These are phyloP conservation scores for Brachyistius frenatus DNA, from an alignment of 2,113 vertebrate genomes.

Conservation along the genomic window DNA sequence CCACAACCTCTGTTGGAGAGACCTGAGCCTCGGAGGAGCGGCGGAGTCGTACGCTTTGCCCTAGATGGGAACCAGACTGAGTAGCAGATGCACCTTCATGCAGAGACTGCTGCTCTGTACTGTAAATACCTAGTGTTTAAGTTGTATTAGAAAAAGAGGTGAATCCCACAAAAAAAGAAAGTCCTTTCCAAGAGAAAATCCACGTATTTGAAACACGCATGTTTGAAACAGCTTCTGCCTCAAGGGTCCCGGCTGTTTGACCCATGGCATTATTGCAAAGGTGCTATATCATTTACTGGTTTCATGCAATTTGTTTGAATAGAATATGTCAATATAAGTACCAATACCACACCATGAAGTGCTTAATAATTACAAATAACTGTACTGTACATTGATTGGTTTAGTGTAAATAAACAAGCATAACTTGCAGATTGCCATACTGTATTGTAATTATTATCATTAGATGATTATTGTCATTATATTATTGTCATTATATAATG, in stretches of 20 bases:
- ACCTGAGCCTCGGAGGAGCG: slow-evolving; percentile 74
- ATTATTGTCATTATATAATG: no score
- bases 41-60: slow-evolving; percentile 82
- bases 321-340: slow-evolving; percentile 54
- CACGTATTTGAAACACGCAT: slow-evolving; percentile 62
- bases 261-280: slow-evolving; percentile 71
- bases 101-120: slow-evolving; percentile 59
- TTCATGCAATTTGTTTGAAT: slow-evolving; percentile 60
- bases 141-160: slow-evolving; percentile 40
- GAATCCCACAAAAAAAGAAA: slow-evolving; percentile 20
- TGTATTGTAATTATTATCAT: slow-evolving; percentile 39
- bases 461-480: background rate
- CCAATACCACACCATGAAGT: slow-evolving; percentile 76
- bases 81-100: slow-evolving; percentile 40
- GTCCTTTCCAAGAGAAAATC: background rate
- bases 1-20: slow-evolving; percentile 76
- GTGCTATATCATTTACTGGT: slow-evolving; percentile 81
- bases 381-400: slow-evolving; percentile 71
- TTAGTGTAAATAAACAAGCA: slow-evolving; percentile 81
- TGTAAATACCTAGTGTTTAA: slow-evolving; percentile 76
- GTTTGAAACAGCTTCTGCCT: slow-evolving; percentile 62
- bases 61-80: slow-evolving; percentile 79
- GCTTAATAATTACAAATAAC: slow-evolving; percentile 70
- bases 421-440: slow-evolving; percentile 50
- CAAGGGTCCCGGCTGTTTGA: slow-evolving; percentile 52